Evolutionary conservation across 2,888 invertebrate species (phyloP), one percentile per base, ranked within the genome.

Genomic region (Loripinus fragilis): DNA sequence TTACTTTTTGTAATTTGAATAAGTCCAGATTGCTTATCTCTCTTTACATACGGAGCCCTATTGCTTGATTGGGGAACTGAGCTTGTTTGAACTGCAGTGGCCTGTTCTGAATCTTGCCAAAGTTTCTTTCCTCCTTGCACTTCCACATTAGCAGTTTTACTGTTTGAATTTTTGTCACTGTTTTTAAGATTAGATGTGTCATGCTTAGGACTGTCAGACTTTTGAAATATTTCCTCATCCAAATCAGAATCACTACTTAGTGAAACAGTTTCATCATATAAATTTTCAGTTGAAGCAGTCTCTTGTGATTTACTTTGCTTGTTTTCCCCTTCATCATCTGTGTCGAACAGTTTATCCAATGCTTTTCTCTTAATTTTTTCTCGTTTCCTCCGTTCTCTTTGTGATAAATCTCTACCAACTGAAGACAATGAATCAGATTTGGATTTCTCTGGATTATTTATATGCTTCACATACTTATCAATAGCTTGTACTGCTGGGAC

Each of bases 221-320:
- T 45, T 45, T 45, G 8, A 17, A 45, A 45, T 3, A 45, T 12
- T 20, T 52, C 33, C 33, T 30, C 60, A n/a, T 60, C 60, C 17
- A 60, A 3, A 20, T 60, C 60, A 20, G 60, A 60, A 33, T 60
- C 60, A 33, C 78, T 80, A 45, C 73, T 74, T 23, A 79, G 42
- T 45, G 80, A 80, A 25, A 83, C 71, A 64, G 75, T 78, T 10
- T 83, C 83, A 74, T 83, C 83, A 78, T 83, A 80, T n/a, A 83
- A 25, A 5, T 68, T 70, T 45, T 64, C 17, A 60, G 33, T 33
- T 1, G 30, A 5, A 60, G 7, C 33, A 12, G 10, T 5, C 12
- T 33, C 12, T 33, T 30, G 10, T 33, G 3, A 12, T 5, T 5
- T 5, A 33, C 1, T 20, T 28, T 75, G 68, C 65, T 81, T 73